phyloP scores from a whole-genome alignment of 2,888 invertebrate genomes.

The Epiblema foenella region DNA sequence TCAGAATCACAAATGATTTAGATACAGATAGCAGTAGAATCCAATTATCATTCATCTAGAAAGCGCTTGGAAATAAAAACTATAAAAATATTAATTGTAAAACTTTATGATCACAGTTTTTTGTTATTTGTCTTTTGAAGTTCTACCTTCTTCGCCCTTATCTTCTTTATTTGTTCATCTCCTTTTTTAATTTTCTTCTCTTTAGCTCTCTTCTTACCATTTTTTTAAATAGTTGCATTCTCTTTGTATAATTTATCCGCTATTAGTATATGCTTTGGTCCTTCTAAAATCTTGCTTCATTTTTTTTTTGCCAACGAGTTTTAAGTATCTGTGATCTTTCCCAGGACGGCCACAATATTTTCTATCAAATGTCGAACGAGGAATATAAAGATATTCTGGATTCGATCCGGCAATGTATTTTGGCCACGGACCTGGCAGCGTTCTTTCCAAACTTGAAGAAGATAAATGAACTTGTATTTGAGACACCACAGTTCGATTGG shows the following conservation, averaged over 20 bases:
- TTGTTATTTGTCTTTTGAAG: neutral
- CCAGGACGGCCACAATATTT: constrained; percentile 94
- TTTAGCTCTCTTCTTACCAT: neutral
- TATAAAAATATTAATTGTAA: neutral
- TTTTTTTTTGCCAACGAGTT: neutral
- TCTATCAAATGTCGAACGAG: constrained; percentile 87
- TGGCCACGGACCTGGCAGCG: constrained; percentile 92
- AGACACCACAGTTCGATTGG: constrained; percentile 88
- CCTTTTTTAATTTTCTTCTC: too few relatives aligned
- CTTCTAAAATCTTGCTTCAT: neutral
- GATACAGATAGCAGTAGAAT: too few relatives aligned
- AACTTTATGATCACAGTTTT: neutral
- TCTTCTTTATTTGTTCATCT: too few relatives aligned
- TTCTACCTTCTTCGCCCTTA: neutral
- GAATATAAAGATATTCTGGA: constrained; percentile 92
- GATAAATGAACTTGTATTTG: constrained; percentile 75
- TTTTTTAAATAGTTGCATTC: neutral
- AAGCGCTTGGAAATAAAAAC: too few relatives aligned
- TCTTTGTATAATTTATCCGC: neutral
- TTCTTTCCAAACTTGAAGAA: constrained; percentile 91
- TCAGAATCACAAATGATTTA: too few relatives aligned
- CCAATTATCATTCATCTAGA: too few relatives aligned
- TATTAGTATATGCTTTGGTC: too few relatives aligned
- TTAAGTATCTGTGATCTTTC: constrained; percentile 50
- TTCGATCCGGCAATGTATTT: constrained; percentile 91